Evolutionary conservation across 53 echinoderm and acorn worm species (phyloP).

Genomic region (Echinarachnius parma): DNA sequence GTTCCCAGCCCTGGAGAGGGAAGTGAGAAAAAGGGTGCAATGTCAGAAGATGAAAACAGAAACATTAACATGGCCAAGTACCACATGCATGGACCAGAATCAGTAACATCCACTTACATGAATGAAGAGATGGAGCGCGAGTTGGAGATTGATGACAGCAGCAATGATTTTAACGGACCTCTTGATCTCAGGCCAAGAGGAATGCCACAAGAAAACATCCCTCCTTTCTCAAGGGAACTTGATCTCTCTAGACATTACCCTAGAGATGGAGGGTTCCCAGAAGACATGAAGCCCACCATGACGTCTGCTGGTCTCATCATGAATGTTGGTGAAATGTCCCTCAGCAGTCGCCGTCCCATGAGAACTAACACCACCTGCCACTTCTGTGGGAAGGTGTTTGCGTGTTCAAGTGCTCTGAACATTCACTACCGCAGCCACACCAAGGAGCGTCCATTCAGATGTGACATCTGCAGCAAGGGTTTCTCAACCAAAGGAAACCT

Average conservation of each 20-base stretch:
- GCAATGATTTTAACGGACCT: constrained; percentile 68
- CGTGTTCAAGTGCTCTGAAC: constrained; percentile 97
- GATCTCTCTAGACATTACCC: constrained; percentile 6
- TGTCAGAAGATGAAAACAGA: constrained; percentile 42
- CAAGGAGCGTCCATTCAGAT: constrained; percentile 90
- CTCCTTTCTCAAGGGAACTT: constrained; percentile 17
- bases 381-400: constrained; percentile 95
- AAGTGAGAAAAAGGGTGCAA: constrained; percentile 3
- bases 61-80: constrained; percentile 34
- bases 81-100: constrained; percentile 5
- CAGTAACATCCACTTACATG: constrained; percentile 15
- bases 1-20: constrained; percentile 32
- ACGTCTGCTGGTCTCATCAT: constrained; percentile 64
- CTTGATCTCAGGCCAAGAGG: constrained; percentile 81
- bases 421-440: constrained; percentile 99
- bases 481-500: constrained; percentile 96
- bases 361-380: constrained; percentile 90
- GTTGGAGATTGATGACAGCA: constrained; percentile 63
- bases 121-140: constrained; percentile 56
- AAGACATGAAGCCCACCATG: constrained; percentile 47
- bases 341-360: constrained; percentile 48
- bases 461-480: constrained; percentile 93
- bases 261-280: constrained; percentile 1
- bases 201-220: constrained; percentile 42
- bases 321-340: constrained; percentile 43